Conservation (phyloP, 2,113 vertebrate genomes). For the Hypanus sabinus region DNA sequence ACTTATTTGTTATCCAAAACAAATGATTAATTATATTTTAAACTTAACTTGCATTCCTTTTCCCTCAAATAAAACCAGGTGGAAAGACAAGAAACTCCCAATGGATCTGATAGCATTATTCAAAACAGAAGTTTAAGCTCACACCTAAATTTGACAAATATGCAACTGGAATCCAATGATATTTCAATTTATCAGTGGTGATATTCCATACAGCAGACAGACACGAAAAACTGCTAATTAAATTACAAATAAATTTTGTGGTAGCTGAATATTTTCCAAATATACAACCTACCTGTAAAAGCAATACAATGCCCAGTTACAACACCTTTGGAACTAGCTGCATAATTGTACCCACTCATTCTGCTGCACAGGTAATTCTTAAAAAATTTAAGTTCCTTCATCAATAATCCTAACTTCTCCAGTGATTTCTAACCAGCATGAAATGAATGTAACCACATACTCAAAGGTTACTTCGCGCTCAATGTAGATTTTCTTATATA, state of each 20-base stretch:
- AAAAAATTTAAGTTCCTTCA: constrained; percentile 11
- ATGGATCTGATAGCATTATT: neutral
- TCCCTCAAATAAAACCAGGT: neutral
- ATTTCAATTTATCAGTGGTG: neutral
- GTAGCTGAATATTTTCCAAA: neutral
- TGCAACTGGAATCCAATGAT: neutral
- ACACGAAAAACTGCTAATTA: no score
- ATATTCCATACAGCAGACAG: no score
- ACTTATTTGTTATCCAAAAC: no score
- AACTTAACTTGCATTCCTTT: neutral
- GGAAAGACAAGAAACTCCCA: neutral
- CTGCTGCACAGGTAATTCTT: neutral
- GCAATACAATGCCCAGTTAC: neutral
- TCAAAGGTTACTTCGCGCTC: constrained; percentile 24
- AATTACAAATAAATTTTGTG: neutral
- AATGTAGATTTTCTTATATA: neutral
- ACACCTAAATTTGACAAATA: neutral
- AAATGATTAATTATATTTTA: neutral
- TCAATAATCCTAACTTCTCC: neutral
- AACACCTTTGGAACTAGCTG: neutral
- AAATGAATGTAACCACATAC: constrained; percentile 7
- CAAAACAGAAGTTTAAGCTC: neutral
- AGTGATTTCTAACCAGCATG: constrained; percentile 9
- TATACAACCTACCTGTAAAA: neutral
- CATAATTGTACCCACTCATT: neutral